Base-by-base conservation (phyloP, 2,888 invertebrate species). In the Leuctra nigra region DNA sequence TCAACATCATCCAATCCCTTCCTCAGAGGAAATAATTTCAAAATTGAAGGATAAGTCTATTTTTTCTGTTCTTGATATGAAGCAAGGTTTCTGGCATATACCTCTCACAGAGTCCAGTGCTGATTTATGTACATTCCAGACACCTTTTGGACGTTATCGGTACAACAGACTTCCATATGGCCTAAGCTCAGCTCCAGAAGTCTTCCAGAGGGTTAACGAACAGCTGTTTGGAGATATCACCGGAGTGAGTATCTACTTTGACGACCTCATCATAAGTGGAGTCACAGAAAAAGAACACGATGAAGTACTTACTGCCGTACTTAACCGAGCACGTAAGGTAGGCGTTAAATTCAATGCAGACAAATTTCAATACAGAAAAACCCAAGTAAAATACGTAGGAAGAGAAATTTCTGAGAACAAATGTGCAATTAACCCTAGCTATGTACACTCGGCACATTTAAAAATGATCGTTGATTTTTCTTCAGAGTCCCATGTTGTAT, bases 231-330 rank as follows among this genome's bases (percentile, higher is more conserved):
- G 58, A 6, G 55, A 55, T 48, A 13, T 61, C 14, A n/a, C 14
- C 2, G 57, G 59, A 1, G 59, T 61, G 11, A 41, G 52, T 33
- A 53, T 55, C 11, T 29, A 54, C n/a, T 59, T 24, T 39, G 60
- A 59, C 29, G 61, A 61, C 25, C 9, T 61, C 2, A 61, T 61
- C 23, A 48, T 59, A 9, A 25, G 56, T n/a, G 61, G 61, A 20
- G 22, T 13, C 11, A 44, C 54, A 9, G 59, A 59, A 22, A 23
- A 14, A 4, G 60, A 60, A 39, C 58, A 60, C 38, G 59, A 60
- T 48, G 23, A 18, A 16, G 56, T 56, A 33, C 46, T 60, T 4
- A 14, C 44, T 18, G 29, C 25, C 20, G 16, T 56, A 16, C 11
- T 56, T 22, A 4, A 56, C 6, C 13, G 56, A 11, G 50, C 50